phyloP scores from a whole-genome alignment of 1,140 invertebrate genomes.

The Trichonephila inaurata region DNA sequence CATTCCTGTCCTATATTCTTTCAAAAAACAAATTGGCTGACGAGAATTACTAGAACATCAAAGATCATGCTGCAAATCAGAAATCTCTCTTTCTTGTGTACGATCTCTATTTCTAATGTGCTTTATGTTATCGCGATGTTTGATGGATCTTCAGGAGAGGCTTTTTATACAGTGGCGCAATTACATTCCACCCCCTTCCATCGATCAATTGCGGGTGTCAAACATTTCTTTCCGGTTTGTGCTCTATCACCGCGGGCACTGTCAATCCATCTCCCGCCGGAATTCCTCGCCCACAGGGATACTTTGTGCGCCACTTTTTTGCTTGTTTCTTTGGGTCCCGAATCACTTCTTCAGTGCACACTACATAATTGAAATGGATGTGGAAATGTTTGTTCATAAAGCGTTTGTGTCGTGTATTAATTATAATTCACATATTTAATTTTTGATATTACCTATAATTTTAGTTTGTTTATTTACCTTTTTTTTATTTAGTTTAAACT shows the following conservation, averaged over 20 bases:
- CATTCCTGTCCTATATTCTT: no score
- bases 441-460: no score
- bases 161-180: neutral
- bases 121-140: neutral
- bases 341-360: no score
- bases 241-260: neutral
- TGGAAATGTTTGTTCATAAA: no score
- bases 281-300: conserved; percentile 17
- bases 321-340: no score
- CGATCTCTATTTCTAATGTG: neutral
- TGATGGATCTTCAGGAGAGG: neutral
- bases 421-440: no score
- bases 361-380: no score
- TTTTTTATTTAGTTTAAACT: no score
- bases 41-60: no score
- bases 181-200: conserved; percentile 23
- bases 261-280: conserved; percentile 30
- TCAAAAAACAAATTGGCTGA: no score
- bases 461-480: no score
- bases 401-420: no score
- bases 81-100: neutral
- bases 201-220: conserved; percentile 40
- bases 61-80: neutral
- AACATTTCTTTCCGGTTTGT: conserved; percentile 47
- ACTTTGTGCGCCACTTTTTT: neutral